phyloP scores from a whole-genome alignment of 2,113 vertebrate genomes.

The Equus quagga region DNA sequence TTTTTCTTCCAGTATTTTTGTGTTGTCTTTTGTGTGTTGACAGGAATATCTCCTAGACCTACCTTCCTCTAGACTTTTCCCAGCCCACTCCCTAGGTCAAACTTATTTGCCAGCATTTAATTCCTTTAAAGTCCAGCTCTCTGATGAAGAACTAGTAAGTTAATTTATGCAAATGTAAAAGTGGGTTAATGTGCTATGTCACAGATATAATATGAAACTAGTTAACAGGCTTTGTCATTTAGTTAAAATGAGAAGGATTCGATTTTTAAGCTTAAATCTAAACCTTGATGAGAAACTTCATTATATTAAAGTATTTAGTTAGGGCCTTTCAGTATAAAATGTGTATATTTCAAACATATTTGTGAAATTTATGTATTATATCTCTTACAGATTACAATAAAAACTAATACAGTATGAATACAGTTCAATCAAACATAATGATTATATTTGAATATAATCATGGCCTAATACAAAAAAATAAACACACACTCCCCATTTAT shows the following conservation, averaged over 20 bases:
- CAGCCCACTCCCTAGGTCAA: background rate
- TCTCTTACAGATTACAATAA: background rate
- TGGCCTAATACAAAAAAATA: background rate
- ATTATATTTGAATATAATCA: background rate
- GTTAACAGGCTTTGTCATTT: background rate
- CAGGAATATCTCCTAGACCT: background rate
- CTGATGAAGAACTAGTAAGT: background rate
- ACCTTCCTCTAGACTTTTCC: background rate
- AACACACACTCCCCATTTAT: background rate
- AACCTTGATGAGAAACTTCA: background rate
- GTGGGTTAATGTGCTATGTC: background rate
- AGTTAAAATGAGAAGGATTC: background rate
- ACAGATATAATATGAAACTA: background rate
- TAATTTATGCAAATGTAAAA: background rate
- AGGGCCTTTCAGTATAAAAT: background rate
- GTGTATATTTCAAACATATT: background rate
- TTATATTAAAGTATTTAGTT: background rate
- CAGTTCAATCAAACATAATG: background rate
- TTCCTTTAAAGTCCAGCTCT: background rate
- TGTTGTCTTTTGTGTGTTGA: background rate
- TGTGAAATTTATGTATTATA: background rate
- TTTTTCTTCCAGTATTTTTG: background rate
- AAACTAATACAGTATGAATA: background rate
- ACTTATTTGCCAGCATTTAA: background rate
- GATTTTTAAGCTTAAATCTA: background rate